Conservation (phyloP, 1,140 invertebrate genomes). For the Doryteuthis pealeii region DNA sequence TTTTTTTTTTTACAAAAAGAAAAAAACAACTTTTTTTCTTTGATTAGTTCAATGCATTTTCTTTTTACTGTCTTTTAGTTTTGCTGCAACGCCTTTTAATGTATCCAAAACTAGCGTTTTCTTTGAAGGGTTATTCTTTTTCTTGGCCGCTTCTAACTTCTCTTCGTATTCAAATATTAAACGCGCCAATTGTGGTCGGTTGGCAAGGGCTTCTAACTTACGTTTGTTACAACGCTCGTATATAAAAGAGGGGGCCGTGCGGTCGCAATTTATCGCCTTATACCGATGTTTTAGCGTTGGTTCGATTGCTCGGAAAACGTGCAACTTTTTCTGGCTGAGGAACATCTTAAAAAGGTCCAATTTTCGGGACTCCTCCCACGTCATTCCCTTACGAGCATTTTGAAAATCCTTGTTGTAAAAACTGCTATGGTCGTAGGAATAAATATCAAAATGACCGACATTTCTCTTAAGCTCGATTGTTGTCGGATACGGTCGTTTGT, state of each 20-base stretch:
- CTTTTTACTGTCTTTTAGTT: too few relatives aligned
- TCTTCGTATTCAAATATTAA: slow-evolving; percentile 51
- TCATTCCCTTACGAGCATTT: slow-evolving; percentile 66
- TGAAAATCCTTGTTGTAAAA: slow-evolving; percentile 84
- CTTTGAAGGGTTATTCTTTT: neutral
- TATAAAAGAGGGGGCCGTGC: slow-evolving; percentile 28
- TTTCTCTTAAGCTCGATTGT: slow-evolving; percentile 75
- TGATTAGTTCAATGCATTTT: too few relatives aligned
- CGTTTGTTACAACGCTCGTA: slow-evolving; percentile 50
- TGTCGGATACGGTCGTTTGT: slow-evolving; percentile 58
- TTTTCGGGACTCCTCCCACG: slow-evolving; percentile 27
- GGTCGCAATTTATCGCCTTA: slow-evolving; percentile 57
- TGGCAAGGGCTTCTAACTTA: slow-evolving; percentile 51
- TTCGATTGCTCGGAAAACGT: slow-evolving; percentile 73
- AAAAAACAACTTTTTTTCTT: too few relatives aligned
- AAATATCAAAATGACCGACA: slow-evolving; percentile 77
- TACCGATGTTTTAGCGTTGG: slow-evolving; percentile 69
- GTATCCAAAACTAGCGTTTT: too few relatives aligned
- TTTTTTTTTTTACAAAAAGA: too few relatives aligned
- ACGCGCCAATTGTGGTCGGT: slow-evolving; percentile 56
- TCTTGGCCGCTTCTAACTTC: slow-evolving; percentile 20
- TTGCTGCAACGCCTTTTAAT: too few relatives aligned
- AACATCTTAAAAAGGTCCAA: slow-evolving; percentile 69
- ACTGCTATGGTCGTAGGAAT: slow-evolving; percentile 72
- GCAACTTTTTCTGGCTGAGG: slow-evolving; percentile 65